phyloP scores from a whole-genome alignment of 23 tunicate genomes.

The Styela plicata region DNA sequence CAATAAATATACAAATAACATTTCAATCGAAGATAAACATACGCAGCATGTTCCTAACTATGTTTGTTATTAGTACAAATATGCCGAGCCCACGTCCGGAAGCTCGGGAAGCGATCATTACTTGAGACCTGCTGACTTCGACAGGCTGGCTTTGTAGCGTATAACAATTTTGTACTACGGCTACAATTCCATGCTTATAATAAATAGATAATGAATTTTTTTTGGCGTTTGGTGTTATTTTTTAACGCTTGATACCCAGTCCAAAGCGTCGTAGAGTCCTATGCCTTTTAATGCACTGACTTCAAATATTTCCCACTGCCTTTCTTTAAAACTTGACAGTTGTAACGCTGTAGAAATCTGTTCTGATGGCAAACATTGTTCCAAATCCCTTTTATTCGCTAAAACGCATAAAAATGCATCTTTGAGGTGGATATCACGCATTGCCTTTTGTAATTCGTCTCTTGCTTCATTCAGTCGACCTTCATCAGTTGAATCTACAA shows the following conservation, averaged over 20 bases:
- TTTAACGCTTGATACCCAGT: slow-evolving; percentile 60
- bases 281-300: slow-evolving; percentile 83
- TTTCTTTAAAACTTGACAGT: slow-evolving; percentile 39
- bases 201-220: no score
- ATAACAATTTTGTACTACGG: no score
- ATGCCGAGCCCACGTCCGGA: no score
- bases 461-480: slow-evolving; percentile 56
- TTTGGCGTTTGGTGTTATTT: slow-evolving; percentile 1
- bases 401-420: slow-evolving; percentile 65
- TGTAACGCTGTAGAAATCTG: slow-evolving; percentile 37
- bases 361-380: slow-evolving; percentile 50
- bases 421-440: slow-evolving; percentile 70
- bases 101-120: no score
- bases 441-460: slow-evolving; percentile 71
- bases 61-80: no score
- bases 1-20: no score
- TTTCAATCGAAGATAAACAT: no score
- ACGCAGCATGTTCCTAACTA: no score
- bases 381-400: slow-evolving; percentile 73
- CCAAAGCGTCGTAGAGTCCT: slow-evolving; percentile 52
- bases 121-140: no score
- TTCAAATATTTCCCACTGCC: slow-evolving; percentile 56
- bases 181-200: no score
- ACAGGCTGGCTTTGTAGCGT: no score
- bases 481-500: slow-evolving; percentile 74